phyloP scores from a whole-genome alignment of 2,797 vertebrate species.

The Oreochromis grahami region DNA sequence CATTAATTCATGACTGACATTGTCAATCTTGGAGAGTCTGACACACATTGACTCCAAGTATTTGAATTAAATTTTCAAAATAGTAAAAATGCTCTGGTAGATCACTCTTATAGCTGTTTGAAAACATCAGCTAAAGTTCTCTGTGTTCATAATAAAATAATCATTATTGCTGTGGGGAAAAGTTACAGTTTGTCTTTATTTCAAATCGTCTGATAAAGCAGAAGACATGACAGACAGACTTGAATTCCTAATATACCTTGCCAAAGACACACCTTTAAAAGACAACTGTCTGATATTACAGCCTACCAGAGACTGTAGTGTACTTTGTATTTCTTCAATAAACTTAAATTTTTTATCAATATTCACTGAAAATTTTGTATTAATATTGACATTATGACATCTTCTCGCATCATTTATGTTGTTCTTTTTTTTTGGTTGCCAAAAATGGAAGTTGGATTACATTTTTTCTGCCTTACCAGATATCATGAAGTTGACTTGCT shows the following conservation, averaged over 20 bases:
- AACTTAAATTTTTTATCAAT: neutral
- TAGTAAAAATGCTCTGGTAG: neutral
- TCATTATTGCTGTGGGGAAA: neutral
- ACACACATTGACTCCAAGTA: neutral
- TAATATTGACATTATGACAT: neutral
- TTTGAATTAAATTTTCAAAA: neutral
- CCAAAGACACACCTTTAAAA: neutral
- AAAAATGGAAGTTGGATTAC: neutral
- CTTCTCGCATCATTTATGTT: neutral
- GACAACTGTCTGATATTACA: neutral
- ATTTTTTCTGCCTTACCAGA: conserved; percentile 59
- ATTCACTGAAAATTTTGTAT: neutral
- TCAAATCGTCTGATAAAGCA: neutral
- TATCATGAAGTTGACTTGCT: conserved; percentile 65
- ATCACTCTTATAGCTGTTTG: neutral
- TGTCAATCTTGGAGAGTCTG: neutral
- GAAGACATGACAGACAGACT: too few species aligned
- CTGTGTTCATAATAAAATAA: neutral
- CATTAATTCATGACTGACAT: neutral
- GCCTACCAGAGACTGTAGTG: neutral
- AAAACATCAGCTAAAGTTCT: neutral
- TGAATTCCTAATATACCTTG: neutral
- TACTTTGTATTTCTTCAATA: neutral
- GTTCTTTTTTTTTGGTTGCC: neutral
- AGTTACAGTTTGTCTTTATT: neutral